Evolutionary conservation across 2,888 invertebrate genomes (phyloP), one percentile per base, ranked within the genome.

Genomic region (Corbicula japonica): DNA sequence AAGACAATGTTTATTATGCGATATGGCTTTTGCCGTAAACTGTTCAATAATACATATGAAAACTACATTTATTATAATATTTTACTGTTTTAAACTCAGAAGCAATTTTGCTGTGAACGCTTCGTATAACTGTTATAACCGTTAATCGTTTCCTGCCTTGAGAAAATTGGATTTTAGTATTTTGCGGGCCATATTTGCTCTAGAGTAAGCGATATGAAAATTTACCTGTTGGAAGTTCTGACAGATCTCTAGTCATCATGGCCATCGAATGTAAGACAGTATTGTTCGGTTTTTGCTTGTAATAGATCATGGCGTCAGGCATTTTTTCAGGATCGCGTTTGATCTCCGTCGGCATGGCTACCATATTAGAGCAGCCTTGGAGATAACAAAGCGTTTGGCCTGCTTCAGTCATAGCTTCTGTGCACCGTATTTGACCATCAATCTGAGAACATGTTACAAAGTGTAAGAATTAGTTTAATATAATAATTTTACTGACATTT

Each of bases 241-340:
- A 78, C 5, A 87, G 66, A 46, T 87, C 87, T 35, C 87, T 65
- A 21, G 85, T 83, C 66, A 85, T 80, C 15, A 87, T 81, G 23
- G 86, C 82, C 12, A 87, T 63, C 6, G 73, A 72, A 28, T 87
- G 84, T 3, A 78, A 56, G 12, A 58, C 61, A 18, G 63, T 52
- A 5, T 78, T 79, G 8, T 48, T 62, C 5, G 66, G 72, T 18
- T 54, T 30, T 12, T 78, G 75, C 28, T 71, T 77, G 60, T 82
- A 83, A 28, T 75, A 75, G 28, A 87, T 68, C 58, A 82, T 80
- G 12, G 87, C 87, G 70, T 84, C 84, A 6, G 87, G 85, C 3
- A 76, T 60, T 62, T 85, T 87, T 30, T 86, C 87, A 15, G 85
- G 81, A 48, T 87, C 87, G 32, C 85, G 52, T 56, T 84, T 84